Evolutionary conservation across 92 coral and sea anemone genomes (phyloP).

Genomic region (Ricordea florida): DNA sequence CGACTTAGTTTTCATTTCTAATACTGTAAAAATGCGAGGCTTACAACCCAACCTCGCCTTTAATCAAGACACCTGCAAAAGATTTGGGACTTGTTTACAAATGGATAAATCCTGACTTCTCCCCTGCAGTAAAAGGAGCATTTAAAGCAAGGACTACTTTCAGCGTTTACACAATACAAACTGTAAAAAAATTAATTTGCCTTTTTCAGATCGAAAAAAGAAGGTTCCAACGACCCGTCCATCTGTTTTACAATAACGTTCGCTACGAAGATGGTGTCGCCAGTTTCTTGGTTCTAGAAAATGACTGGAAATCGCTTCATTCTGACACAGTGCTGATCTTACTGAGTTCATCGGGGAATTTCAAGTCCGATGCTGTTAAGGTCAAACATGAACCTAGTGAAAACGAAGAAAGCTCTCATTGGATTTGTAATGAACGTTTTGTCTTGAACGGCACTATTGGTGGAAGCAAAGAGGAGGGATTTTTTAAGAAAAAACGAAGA

Average conservation of each 20-base stretch:
- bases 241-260: constrained; percentile 49
- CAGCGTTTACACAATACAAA: too few relatives aligned
- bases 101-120: too few relatives aligned
- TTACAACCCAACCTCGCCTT: too few relatives aligned
- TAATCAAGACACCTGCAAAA: too few relatives aligned
- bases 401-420: too few relatives aligned
- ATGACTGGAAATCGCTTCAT: constrained; percentile 44
- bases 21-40: too few relatives aligned
- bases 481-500: constrained; percentile 6
- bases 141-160: too few relatives aligned
- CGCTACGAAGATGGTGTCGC: constrained; percentile 38
- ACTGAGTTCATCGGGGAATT: constrained; percentile 5
- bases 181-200: too few relatives aligned
- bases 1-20: too few relatives aligned
- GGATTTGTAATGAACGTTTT: not conserved
- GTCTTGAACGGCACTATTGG: not conserved
- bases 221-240: constrained; percentile 28
- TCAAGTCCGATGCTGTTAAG: not conserved
- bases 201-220: constrained; percentile 10
- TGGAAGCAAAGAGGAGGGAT: not conserved
- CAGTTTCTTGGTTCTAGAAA: constrained; percentile 38
- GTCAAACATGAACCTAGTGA: not conserved
- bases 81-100: too few relatives aligned
- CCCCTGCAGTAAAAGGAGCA: too few relatives aligned
- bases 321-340: constrained; percentile 1